These are phyloP conservation scores for Aulostomus chinensis DNA, from an alignment of 2,797 vertebrate genomes.

Conservation along the genomic window DNA sequence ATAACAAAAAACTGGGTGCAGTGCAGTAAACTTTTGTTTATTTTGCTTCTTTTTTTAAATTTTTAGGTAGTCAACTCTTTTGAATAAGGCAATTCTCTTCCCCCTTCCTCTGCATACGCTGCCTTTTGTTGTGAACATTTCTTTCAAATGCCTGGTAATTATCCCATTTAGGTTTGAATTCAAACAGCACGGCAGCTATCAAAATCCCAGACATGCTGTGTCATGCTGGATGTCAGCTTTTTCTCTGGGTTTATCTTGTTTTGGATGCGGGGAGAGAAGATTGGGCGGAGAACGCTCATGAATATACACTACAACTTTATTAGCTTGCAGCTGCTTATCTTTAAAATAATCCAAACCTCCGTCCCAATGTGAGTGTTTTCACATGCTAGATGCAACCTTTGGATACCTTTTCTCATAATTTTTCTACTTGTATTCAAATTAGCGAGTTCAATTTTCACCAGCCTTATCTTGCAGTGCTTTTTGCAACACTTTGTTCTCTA, in stretches of 20 bases:
- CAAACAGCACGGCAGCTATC: constrained; percentile 45
- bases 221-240: constrained; percentile 33
- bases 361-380: background rate
- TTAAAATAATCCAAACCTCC: constrained; percentile 10
- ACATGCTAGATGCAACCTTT: no score
- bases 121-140: constrained; percentile 32
- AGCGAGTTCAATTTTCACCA: background rate
- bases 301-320: constrained; percentile 17
- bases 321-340: constrained; percentile 10
- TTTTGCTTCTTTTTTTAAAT: no score
- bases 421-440: background rate
- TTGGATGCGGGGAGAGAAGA: constrained; percentile 6
- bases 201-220: constrained; percentile 43
- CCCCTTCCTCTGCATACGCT: constrained; percentile 19
- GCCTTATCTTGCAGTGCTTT: background rate
- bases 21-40: background rate
- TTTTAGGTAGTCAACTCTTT: no score
- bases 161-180: constrained; percentile 53
- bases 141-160: constrained; percentile 49
- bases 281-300: constrained; percentile 7
- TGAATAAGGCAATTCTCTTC: constrained; percentile 9
- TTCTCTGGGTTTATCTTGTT: constrained; percentile 11
- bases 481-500: background rate
- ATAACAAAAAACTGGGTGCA: no score
- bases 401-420: background rate